Percentiles rank a stretch among this genome's conserved stretches.
phyloP scores from a whole-genome alignment of 2,888 invertebrate species.

The Hermaeophaga mercurialis region DNA sequence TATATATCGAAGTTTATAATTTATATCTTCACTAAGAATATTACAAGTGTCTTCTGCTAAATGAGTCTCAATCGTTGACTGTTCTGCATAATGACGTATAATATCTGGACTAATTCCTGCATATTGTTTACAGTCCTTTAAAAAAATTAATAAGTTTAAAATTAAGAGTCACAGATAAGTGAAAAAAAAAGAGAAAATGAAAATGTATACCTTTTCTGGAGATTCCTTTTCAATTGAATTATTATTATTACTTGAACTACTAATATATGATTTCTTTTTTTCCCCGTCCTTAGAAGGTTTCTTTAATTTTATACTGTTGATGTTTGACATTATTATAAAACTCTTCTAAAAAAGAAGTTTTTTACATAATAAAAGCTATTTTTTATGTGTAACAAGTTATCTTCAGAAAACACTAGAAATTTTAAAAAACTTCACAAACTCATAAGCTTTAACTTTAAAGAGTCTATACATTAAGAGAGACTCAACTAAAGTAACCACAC shows the following conservation, averaged over 20 bases:
- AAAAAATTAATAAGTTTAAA: not conserved
- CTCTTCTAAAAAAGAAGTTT: not conserved
- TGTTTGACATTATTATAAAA: constrained; percentile 7
- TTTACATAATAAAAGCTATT: not conserved
- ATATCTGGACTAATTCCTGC: constrained; percentile 53
- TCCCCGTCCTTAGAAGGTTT: constrained; percentile 48
- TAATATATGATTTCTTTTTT: constrained; percentile 46
- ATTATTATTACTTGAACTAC: constrained; percentile 29
- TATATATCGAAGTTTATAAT: constrained; percentile 53
- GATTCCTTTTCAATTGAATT: constrained; percentile 47
- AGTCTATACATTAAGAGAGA: too few relatives aligned
- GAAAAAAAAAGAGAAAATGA: too few relatives aligned
- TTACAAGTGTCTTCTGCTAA: constrained; percentile 50
- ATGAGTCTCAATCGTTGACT: constrained; percentile 46
- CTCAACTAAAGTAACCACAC: too few relatives aligned
- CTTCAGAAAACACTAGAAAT: too few relatives aligned
- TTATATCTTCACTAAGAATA: constrained; percentile 53
- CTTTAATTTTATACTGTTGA: constrained; percentile 45
- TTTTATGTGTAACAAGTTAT: not conserved
- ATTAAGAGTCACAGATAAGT: too few relatives aligned
- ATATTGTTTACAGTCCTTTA: constrained; percentile 50
- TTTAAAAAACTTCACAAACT: too few relatives aligned
- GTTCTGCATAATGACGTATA: constrained; percentile 51
- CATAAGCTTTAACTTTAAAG: too few relatives aligned
- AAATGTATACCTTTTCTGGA: constrained; percentile 45